These are phyloP conservation scores for Pseudomyrmex concolor DNA, from an alignment of 1,140 invertebrate species.

Conservation along the genomic window DNA sequence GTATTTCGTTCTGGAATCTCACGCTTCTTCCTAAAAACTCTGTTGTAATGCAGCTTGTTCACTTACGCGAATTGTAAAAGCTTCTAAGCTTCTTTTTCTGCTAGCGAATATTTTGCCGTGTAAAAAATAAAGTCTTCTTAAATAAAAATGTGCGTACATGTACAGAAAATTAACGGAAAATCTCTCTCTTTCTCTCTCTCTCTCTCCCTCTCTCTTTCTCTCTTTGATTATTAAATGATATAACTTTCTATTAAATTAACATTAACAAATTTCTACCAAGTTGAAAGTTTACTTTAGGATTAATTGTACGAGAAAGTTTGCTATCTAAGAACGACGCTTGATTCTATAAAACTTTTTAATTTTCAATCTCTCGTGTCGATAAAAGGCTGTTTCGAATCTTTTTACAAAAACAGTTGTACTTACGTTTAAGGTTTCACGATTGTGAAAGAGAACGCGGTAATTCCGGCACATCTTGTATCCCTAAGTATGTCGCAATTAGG, in stretches of 20 bases:
- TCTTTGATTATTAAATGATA: not conserved
- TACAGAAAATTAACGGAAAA: not conserved
- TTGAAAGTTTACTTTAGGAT: not conserved
- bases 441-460: conserved; percentile 14
- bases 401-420: not conserved
- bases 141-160: conserved; percentile 19
- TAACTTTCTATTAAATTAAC: conserved; percentile 35
- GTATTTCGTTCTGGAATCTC: conserved; percentile 37
- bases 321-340: conserved; percentile 1
- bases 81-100: not conserved
- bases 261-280: conserved; percentile 45
- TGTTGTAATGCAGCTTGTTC: conserved; percentile 30
- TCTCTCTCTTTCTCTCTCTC: too few relatives aligned
- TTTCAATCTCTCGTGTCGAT: not conserved
- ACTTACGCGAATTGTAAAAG: conserved; percentile 4
- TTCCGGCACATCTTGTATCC: conserved; percentile 32
- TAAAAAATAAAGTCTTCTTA: not conserved
- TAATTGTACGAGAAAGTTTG: conserved; percentile 28
- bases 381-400: not conserved
- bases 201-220: not conserved
- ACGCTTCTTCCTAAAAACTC: conserved; percentile 54
- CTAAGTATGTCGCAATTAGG: conserved; percentile 66
- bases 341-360: conserved; percentile 10
- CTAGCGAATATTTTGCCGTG: conserved; percentile 38
- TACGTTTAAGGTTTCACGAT: not conserved